These are phyloP conservation scores for Sinocyclocheilus anophthalmus DNA, from an alignment of 2,113 vertebrate species.

Conservation along the genomic window DNA sequence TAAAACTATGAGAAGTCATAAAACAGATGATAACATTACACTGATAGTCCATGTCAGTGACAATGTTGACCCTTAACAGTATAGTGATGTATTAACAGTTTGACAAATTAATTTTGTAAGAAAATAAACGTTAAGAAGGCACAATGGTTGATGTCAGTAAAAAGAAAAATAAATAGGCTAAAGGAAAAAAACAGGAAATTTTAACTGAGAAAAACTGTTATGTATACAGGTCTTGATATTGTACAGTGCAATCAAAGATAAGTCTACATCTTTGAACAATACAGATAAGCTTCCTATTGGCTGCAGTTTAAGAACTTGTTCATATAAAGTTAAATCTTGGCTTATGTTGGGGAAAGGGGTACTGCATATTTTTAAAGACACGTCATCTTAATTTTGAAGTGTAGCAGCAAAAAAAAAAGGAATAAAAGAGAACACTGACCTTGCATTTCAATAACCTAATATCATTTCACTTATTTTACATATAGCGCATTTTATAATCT, in stretches of 20 bases:
- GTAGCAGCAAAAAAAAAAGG: slow-evolving; percentile 78
- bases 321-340: slow-evolving; percentile 36
- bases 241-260: slow-evolving; percentile 65
- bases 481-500: slow-evolving; percentile 78
- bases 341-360: slow-evolving; percentile 59
- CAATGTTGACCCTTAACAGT: not conserved
- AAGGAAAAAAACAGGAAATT: slow-evolving; percentile 35
- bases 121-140: slow-evolving; percentile 63
- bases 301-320: slow-evolving; percentile 46
- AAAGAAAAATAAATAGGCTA: slow-evolving; percentile 16
- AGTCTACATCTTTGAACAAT: slow-evolving; percentile 37
- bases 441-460: slow-evolving; percentile 79
- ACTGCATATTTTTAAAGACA: slow-evolving; percentile 79
- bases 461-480: slow-evolving; percentile 74
- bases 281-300: slow-evolving; percentile 26
- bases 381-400: slow-evolving; percentile 76
- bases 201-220: not conserved
- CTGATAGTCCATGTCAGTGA: not conserved
- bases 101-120: slow-evolving; percentile 2
- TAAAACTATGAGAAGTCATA: not conserved
- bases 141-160: slow-evolving; percentile 61
- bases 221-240: slow-evolving; percentile 44
- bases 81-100: not conserved
- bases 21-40: slow-evolving; percentile 6
- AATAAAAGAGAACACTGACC: slow-evolving; percentile 76